Evolutionary conservation across 2,888 invertebrate genomes (phyloP).

Genomic region (Acleris holmiana): DNA sequence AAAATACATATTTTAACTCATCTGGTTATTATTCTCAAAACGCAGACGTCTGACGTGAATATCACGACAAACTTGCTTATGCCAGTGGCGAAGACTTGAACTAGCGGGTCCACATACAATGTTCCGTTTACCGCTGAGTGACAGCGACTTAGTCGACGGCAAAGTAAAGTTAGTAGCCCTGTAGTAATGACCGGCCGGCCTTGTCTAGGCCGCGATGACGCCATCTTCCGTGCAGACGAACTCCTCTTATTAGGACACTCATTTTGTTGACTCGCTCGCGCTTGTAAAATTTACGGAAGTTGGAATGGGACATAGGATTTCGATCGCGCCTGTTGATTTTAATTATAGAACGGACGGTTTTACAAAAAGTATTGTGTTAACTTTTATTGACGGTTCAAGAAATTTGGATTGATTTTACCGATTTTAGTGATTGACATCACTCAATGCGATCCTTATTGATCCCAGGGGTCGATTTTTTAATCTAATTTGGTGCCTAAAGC

Average conservation of each 20-base stretch:
- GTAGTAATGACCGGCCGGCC: slow-evolving; percentile 81
- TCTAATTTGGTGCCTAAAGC: too few species aligned
- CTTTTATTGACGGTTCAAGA: slow-evolving; percentile 37
- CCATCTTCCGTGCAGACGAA: slow-evolving; percentile 76
- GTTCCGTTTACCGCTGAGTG: too few species aligned
- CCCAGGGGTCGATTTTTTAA: too few species aligned
- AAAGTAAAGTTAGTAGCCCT: slow-evolving; percentile 63
- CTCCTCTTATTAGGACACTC: slow-evolving; percentile 73
- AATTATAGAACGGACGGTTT: slow-evolving; percentile 55
- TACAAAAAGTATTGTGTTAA: slow-evolving; percentile 40
- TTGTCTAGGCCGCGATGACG: slow-evolving; percentile 84
- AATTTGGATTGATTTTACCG: slow-evolving; percentile 30
- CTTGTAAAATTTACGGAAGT: slow-evolving; percentile 40
- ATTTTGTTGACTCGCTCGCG: slow-evolving; percentile 67
- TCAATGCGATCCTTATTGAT: too few species aligned
- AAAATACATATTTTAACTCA: background rate
- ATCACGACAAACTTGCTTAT: slow-evolving; percentile 15
- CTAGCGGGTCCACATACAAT: background rate
- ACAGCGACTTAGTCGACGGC: slow-evolving; percentile 65
- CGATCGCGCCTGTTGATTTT: slow-evolving; percentile 50
- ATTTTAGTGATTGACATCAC: too few species aligned
- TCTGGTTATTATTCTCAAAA: slow-evolving; percentile 10
- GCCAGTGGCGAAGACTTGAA: background rate
- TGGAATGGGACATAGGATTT: slow-evolving; percentile 54
- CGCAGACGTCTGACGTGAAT: slow-evolving; percentile 23